phyloP scores from a whole-genome alignment of 2,113 vertebrate genomes.

The Marmota monax region DNA sequence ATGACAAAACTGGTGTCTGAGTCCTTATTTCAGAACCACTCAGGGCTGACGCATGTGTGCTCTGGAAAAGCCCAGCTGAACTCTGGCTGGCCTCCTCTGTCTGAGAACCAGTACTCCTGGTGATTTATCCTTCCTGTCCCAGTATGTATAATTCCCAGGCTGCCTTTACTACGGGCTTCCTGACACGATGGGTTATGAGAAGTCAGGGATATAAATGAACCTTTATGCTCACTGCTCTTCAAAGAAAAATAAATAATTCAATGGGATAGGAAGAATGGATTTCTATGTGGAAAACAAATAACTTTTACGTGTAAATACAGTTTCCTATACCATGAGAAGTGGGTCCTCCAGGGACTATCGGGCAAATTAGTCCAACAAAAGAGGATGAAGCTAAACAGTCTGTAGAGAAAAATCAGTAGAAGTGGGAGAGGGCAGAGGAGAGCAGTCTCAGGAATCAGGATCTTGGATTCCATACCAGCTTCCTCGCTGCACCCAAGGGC shows the following conservation, averaged over 20 bases:
- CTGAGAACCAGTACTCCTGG: rapidly evolving
- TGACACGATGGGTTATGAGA: not conserved
- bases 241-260: slow-evolving; percentile 72
- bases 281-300: slow-evolving; percentile 5
- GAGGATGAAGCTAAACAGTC: not conserved
- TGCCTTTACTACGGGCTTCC: not conserved
- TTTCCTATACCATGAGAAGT: not conserved
- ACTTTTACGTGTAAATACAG: slow-evolving; percentile 55
- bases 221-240: slow-evolving; percentile 23
- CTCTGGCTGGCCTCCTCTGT: rapidly evolving
- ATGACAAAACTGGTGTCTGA: not conserved
- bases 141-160: rapidly evolving
- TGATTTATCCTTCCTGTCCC: not conserved
- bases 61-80: not conserved
- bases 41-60: rapidly evolving
- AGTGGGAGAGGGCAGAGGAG: not conserved
- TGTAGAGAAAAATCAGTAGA: not conserved
- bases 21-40: not conserved
- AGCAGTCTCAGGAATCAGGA: not conserved
- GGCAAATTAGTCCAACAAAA: not conserved
- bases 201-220: not conserved
- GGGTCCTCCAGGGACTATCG: not conserved
- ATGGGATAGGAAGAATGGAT: not conserved
- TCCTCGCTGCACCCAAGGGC: not conserved
- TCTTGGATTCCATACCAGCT: not conserved